Base-by-base conservation (phyloP, 2,888 invertebrate genomes). In the Coremacera marginata region DNA sequence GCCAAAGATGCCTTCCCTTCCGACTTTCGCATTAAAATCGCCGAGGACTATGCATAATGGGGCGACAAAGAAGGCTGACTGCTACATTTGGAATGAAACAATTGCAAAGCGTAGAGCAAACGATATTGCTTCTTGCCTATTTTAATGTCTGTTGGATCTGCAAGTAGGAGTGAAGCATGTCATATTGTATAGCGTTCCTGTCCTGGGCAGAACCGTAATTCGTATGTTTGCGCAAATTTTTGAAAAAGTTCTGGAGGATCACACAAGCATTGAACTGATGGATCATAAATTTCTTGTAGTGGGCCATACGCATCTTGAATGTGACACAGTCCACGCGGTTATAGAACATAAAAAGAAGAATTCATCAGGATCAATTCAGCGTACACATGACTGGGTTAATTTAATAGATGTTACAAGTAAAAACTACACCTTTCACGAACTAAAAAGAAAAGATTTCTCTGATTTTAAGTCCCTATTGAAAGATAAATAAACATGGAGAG, bases 271-370 rank as follows among this genome's bases (percentile, higher is more conserved):
- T 37, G 37, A 37, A 37, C 7, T 37, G 37, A 37, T 37, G 1
- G 8, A 37, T 37, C 37, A 37, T 8, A 37, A 4, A 37, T 37
- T 37, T 37, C 37, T 37, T 37, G 37, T 37, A 8, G 37, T 37
- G 37, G 37, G 37, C 7, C 37, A 37, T 37, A 37, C 37, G 37
- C 37, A 37, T 37, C 37, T 37, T 5, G 37, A 37, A 37, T 37
- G 37, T 37, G 37, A 37, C 37, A 76, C 78, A 63, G 77, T 80
- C 55, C 80, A 79, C 75, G 77, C 73, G 31, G 73, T 77, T 7
- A 80, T 79, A 49, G 78, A 78, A 77, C 78, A 77, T 55, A 80
- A 80, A 37, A 81, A 78, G 60, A 77, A 75, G 75, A 77, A 77
- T 37, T 62, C 71, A 44, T 70, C 75, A 16, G 68, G 65, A 70